These are phyloP conservation scores for Crenuchus spilurus DNA, from an alignment of 2,797 vertebrate species.

Conservation along the genomic window DNA sequence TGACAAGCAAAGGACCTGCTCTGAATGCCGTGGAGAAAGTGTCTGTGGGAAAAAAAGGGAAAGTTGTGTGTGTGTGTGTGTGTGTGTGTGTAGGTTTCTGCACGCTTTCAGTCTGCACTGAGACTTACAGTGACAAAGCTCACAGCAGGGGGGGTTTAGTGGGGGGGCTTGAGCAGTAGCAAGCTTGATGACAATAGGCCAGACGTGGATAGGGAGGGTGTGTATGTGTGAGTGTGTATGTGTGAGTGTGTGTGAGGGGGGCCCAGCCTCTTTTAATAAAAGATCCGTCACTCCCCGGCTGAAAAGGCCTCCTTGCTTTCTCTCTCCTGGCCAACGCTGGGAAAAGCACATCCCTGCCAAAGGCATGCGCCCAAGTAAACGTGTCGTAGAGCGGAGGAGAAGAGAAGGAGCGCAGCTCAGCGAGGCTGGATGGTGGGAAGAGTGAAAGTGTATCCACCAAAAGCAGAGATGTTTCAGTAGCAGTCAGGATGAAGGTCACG, in stretches of 20 bases:
- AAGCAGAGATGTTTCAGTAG: constrained; percentile 2
- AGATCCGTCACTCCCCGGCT: constrained; percentile 76
- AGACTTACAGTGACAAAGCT: constrained; percentile 84
- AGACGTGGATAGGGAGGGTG: constrained; percentile 69
- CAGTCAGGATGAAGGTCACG: constrained; percentile 16
- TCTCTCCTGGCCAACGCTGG: constrained; percentile 77
- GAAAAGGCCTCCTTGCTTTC: constrained; percentile 73
- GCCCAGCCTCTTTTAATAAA: constrained; percentile 81
- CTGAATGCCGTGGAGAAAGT: constrained; percentile 54
- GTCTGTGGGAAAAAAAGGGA: constrained; percentile 40
- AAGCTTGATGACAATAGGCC: constrained; percentile 77
- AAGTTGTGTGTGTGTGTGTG: constrained; percentile 68
- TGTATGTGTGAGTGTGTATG: constrained; percentile 13
- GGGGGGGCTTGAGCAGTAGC: constrained; percentile 65
- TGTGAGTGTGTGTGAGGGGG: constrained; percentile 47
- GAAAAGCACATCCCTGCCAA: constrained; percentile 83
- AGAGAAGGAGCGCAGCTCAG: constrained; percentile 46
- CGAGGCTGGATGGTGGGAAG: constrained; percentile 53
- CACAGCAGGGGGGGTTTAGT: constrained; percentile 47
- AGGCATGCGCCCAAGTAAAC: constrained; percentile 78
- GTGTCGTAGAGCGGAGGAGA: constrained; percentile 61
- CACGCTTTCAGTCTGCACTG: constrained; percentile 70
- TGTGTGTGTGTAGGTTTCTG: constrained; percentile 53
- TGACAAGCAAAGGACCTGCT: constrained; percentile 72
- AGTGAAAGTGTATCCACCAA: constrained; percentile 3